Percentiles rank a stretch among this genome's conserved stretches.
Evolutionary conservation across 2,888 invertebrate species (phyloP).

Genomic region (Ecliptopera silaceata): DNA sequence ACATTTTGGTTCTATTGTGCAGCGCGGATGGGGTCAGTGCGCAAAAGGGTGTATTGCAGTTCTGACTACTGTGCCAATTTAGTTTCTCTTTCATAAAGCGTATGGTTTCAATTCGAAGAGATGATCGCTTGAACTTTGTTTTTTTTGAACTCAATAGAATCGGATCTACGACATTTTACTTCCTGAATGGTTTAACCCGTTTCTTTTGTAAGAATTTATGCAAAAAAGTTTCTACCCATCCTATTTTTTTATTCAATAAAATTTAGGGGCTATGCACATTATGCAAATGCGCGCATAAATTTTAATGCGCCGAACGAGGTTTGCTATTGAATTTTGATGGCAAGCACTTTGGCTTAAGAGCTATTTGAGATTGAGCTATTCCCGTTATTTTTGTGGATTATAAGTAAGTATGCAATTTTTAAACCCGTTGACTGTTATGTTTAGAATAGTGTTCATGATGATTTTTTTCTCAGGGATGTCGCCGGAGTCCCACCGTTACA

Average conservation of each 20-base stretch:
- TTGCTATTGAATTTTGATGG: conserved; percentile 44
- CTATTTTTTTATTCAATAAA: conserved; percentile 84
- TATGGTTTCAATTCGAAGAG: conserved; percentile 47
- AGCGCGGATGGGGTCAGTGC: conserved; percentile 54
- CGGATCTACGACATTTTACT: conserved; percentile 77
- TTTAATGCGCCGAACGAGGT: conserved; percentile 59
- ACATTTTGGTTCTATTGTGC: conserved; percentile 79
- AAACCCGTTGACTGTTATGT: conserved; percentile 50
- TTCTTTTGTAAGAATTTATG: conserved; percentile 83
- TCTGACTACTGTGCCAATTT: conserved; percentile 45
- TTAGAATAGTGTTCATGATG: conserved; percentile 69
- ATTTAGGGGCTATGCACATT: conserved; percentile 83
- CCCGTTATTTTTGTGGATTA: conserved; percentile 63
- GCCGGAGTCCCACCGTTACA: conserved; percentile 72
- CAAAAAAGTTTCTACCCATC: conserved; percentile 83
- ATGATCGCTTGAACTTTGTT: conserved; percentile 49
- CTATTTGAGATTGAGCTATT: conserved; percentile 43
- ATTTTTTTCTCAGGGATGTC: conserved; percentile 73
- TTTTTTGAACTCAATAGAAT: conserved; percentile 51
- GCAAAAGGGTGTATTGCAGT: conserved; percentile 53
- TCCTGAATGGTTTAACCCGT: conserved; percentile 82
- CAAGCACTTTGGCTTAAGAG: conserved; percentile 41
- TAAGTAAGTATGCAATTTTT: conserved; percentile 76
- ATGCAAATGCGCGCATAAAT: conserved; percentile 84
- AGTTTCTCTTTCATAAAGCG: conserved; percentile 41